Conservation (phyloP, 2,113 vertebrate species). For the Trochalopteron elliotii region DNA sequence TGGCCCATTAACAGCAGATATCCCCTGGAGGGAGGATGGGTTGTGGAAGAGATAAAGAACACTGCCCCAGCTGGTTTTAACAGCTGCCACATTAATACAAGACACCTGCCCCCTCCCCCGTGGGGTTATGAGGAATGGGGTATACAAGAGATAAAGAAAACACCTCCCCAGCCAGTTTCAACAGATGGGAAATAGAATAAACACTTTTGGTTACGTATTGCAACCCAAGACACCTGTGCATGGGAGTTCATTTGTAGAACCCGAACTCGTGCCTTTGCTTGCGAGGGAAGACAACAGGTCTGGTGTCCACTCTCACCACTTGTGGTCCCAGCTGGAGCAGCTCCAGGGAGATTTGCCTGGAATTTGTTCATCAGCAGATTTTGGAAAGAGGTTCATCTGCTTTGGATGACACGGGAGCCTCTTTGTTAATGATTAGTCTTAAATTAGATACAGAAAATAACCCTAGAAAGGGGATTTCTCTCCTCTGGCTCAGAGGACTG, state of each 20-base stretch:
- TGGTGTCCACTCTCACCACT: not conserved
- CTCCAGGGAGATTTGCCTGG: not conserved
- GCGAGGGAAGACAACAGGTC: not conserved
- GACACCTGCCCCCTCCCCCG: no score
- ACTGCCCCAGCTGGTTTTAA: no score
- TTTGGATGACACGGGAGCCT: not conserved
- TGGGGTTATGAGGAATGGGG: no score
- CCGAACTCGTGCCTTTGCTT: rapidly evolving
- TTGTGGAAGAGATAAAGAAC: no score
- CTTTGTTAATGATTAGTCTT: not conserved
- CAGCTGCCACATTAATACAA: no score
- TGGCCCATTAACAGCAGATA: no score
- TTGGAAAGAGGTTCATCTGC: not conserved
- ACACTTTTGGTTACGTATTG: no score
- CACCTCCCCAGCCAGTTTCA: no score
- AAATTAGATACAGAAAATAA: not conserved
- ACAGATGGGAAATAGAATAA: no score
- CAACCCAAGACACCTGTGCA: no score
- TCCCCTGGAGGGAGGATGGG: no score
- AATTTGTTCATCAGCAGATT: not conserved
- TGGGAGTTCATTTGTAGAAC: not conserved
- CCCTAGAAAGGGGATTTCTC: not conserved
- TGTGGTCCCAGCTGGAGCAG: not conserved
- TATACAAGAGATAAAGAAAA: no score
- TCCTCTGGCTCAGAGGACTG: not conserved